These are phyloP conservation scores for Albula goreensis DNA, from an alignment of 2,113 vertebrate genomes.

Conservation along the genomic window DNA sequence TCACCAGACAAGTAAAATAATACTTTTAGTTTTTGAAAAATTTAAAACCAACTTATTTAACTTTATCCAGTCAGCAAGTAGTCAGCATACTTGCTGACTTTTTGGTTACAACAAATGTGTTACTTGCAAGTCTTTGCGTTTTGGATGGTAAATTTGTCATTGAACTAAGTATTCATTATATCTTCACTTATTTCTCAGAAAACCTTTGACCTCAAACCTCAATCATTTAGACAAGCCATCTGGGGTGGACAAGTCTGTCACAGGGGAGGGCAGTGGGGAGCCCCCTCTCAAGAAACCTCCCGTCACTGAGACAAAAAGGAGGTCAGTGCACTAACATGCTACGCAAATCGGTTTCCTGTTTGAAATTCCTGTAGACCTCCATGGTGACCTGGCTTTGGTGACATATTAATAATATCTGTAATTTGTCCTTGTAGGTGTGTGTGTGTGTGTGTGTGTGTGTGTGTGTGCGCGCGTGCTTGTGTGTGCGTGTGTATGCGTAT, in stretches of 20 bases:
- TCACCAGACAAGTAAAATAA: too few relatives aligned
- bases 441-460: too few relatives aligned
- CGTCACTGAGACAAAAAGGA: conserved; percentile 60
- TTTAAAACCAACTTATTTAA: too few relatives aligned
- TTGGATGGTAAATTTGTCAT: not conserved
- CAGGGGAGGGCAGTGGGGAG: conserved; percentile 53
- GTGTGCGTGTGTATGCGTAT: not conserved
- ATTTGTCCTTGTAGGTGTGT: not conserved
- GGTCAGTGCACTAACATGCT: conserved; percentile 38
- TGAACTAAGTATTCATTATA: not conserved
- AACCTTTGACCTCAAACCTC: conserved; percentile 23
- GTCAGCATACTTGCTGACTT: not conserved
- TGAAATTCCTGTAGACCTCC: not conserved
- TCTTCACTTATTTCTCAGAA: conserved; percentile 37
- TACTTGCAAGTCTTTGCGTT: not conserved
- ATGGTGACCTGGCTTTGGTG: not conserved
- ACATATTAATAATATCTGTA: not conserved
- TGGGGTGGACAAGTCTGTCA: conserved; percentile 45
- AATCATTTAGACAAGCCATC: conserved; percentile 30
- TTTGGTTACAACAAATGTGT: not conserved
- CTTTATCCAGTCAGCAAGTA: too few relatives aligned
- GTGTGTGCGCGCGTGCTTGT: too few relatives aligned
- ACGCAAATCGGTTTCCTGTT: not conserved
- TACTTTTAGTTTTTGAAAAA: too few relatives aligned
- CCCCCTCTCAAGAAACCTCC: conserved; percentile 62